phyloP scores from a whole-genome alignment of 2,797 vertebrate species.

The Mus spretus region DNA sequence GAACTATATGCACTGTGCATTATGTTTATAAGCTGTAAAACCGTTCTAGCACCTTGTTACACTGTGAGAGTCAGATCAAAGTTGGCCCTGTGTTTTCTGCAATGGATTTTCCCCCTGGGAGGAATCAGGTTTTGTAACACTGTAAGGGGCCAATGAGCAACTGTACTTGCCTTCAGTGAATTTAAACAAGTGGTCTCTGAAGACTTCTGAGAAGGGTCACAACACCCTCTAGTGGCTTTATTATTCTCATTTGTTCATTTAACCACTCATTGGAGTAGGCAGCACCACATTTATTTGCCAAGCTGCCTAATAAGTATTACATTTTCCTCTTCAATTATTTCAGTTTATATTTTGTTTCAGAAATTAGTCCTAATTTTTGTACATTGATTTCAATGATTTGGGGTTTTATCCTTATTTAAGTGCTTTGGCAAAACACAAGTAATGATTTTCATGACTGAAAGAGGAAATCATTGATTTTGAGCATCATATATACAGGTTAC shows the following conservation, averaged over 20 bases:
- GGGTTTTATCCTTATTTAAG: background rate
- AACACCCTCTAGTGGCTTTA: background rate
- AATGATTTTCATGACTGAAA: background rate
- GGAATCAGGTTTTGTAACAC: background rate
- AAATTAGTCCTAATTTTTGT: background rate
- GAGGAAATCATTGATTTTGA: background rate
- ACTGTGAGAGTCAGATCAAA: background rate
- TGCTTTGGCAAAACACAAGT: background rate
- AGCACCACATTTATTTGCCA: background rate
- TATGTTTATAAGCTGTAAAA: background rate
- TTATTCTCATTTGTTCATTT: background rate
- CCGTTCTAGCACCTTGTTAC: background rate
- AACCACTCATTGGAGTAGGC: background rate
- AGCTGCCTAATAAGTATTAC: background rate
- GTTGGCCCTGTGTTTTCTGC: background rate
- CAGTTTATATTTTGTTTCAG: background rate
- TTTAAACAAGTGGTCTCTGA: background rate
- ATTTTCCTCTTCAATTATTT: background rate
- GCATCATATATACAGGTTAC: background rate
- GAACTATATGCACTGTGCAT: background rate
- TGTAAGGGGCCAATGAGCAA: background rate
- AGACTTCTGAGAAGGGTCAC: background rate
- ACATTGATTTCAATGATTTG: background rate
- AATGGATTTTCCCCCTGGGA: background rate
- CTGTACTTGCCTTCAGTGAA: background rate